Conservation (phyloP, 2,797 vertebrate species). For the Sarcophilus harrisii region DNA sequence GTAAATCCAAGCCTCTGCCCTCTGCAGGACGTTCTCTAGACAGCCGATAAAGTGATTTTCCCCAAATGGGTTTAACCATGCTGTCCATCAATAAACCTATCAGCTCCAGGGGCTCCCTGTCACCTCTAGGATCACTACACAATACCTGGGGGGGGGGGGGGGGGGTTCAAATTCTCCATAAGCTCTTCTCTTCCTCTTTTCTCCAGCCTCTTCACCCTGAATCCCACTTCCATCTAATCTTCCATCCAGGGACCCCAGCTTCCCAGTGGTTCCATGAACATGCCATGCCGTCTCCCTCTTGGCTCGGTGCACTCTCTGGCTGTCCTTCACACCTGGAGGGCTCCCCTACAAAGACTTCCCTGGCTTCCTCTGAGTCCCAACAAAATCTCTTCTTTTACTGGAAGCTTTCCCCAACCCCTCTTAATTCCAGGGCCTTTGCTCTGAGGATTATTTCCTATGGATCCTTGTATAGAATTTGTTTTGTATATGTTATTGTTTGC, state of each 20-base stretch:
- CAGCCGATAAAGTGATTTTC: background rate
- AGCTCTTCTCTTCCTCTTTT: background rate
- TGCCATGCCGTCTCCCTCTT: background rate
- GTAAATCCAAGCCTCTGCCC: background rate
- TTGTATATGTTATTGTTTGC: background rate
- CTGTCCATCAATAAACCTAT: too few relatives aligned
- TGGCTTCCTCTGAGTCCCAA: background rate
- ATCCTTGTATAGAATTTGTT: background rate
- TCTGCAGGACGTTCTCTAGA: background rate
- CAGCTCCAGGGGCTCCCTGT: background rate
- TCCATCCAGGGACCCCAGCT: background rate
- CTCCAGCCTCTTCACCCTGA: too few relatives aligned
- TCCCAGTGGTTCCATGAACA: background rate
- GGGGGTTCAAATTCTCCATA: background rate
- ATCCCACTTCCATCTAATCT: background rate
- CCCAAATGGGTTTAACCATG: background rate
- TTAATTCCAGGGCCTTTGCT: background rate
- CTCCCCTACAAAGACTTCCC: background rate
- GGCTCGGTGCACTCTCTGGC: background rate
- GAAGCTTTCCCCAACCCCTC: background rate
- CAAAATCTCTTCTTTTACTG: background rate
- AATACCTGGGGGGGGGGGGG: fast-evolving
- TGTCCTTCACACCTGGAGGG: background rate
- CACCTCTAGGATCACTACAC: background rate
- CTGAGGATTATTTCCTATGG: background rate